Base-by-base conservation (phyloP, 1,140 invertebrate genomes). In the Atta cephalotes region DNA sequence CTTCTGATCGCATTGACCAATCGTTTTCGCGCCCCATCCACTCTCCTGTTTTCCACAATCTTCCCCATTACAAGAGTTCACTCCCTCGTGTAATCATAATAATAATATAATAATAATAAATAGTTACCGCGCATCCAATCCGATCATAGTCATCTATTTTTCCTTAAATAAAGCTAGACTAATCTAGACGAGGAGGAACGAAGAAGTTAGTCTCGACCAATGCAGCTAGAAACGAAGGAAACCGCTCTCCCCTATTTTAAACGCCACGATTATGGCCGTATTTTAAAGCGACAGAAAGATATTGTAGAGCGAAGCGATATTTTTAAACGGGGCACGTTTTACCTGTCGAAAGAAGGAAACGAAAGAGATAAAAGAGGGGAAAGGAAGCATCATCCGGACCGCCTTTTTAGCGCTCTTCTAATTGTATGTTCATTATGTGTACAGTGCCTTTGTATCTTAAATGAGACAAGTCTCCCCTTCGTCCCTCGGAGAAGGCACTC, bases 371-470 rank as follows among this genome's bases (percentile, higher is more conserved):
- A 85, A 84, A 91, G 85, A 66, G 16, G 51, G 53, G 62, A 49
- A 68, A 89, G 45, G 74, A 62, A 25, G 25, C 25, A 78, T 76
- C 81, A 89, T 88, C 87, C 72, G 89, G 91, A 88, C 66, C 87
- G 89, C 89, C 87, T 84, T 74, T 82, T 88, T 87, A 92, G 90
- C 91, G 92, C 79, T 93, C 90, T 91, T 92, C 82, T 92, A 86
- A 88, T 88, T 90, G 86, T 91, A 93, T 92, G 88, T 93, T 74
- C 25, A 74, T 94, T 93, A 93, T 90, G 87, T 94, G 93, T 94
- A 94, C 93, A 95, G 94, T 95, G 94, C 93, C 94, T 95, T 95
- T 94, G 88, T 93, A 94, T 92, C 92, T 93, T 93, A 92, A 91
- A 92, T 88, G 71, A 87, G 58, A 70, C 25, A 58, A 78, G 80